These are phyloP conservation scores for Encarsia formosa DNA, from an alignment of 2,888 invertebrate genomes.

Conservation along the genomic window DNA sequence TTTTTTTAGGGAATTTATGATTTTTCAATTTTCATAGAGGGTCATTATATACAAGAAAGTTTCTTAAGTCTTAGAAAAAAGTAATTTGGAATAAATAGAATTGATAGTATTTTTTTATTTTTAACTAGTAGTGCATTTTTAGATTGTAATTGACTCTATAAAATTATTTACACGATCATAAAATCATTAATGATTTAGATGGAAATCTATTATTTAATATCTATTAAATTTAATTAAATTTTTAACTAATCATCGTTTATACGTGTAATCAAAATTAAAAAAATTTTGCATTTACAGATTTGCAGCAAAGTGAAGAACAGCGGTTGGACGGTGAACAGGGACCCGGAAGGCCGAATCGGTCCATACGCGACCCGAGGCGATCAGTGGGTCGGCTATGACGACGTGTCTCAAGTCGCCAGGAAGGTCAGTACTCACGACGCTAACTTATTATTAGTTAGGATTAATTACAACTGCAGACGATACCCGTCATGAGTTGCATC, in stretches of 20 bases:
- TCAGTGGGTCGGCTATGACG: constrained; percentile 88
- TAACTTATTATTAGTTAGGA: no score
- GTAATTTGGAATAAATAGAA: not conserved
- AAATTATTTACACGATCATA: no score
- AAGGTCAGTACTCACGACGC: constrained; percentile 34
- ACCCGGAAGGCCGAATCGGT: constrained; percentile 71
- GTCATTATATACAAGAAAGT: not conserved
- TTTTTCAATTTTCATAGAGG: not conserved
- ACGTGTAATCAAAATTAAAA: not conserved
- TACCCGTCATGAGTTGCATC: no score
- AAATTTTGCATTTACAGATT: constrained; percentile 53
- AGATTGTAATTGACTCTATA: no score
- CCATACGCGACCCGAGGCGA: constrained; percentile 78
- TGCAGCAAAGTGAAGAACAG: constrained; percentile 72
- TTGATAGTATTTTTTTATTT: no score
- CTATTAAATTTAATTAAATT: not conserved
- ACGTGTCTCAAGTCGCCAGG: constrained; percentile 48
- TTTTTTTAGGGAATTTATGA: not conserved
- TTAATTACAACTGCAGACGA: no score
- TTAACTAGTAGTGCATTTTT: no score
- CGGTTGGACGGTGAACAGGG: constrained; percentile 75
- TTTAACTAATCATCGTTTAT: not conserved
- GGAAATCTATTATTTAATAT: no score
- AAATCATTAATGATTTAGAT: no score
- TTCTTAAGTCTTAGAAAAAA: not conserved